A percentile compares a stretch with the other conserved stretches of the same genome.
phyloP scores from a whole-genome alignment of 2,888 invertebrate species.

The Tachina fera region DNA sequence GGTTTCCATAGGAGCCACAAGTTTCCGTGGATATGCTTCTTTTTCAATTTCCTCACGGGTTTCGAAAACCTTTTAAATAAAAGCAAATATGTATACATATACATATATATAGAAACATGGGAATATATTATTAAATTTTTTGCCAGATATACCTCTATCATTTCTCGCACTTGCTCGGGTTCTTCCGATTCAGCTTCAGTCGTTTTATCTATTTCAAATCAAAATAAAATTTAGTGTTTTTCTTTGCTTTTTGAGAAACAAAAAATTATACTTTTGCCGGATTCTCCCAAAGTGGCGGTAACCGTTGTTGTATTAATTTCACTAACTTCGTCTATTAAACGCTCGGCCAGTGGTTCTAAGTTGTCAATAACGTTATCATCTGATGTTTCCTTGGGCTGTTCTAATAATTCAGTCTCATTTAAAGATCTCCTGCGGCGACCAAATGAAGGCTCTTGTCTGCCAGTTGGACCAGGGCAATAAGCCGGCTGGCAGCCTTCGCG shows the following conservation, averaged over 20 bases:
- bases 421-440: conserved; percentile 86
- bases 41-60: conserved; percentile 88
- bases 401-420: conserved; percentile 78
- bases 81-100: not conserved
- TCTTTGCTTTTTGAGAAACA: not conserved
- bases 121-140: not conserved
- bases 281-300: conserved; percentile 76
- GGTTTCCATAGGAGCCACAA: conserved; percentile 87
- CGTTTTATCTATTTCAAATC: conserved; percentile 38
- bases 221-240: conserved; percentile 9
- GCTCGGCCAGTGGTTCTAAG: conserved; percentile 70
- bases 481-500: conserved; percentile 95
- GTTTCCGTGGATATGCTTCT: conserved; percentile 86
- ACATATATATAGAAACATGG: not conserved
- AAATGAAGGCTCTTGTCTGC: conserved; percentile 92
- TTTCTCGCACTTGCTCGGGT: conserved; percentile 92
- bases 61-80: conserved; percentile 88
- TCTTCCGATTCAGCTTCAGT: conserved; percentile 77
- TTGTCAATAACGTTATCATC: conserved; percentile 34
- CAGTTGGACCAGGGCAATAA: conserved; percentile 91
- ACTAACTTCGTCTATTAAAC: conserved; percentile 75
- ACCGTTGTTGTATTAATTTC: conserved; percentile 79
- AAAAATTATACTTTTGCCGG: conserved; percentile 74
- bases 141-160: conserved; percentile 88
- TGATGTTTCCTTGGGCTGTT: not conserved